Evolutionary conservation across 2,888 invertebrate species (phyloP).

Genomic region (Calephelis perditalis): DNA sequence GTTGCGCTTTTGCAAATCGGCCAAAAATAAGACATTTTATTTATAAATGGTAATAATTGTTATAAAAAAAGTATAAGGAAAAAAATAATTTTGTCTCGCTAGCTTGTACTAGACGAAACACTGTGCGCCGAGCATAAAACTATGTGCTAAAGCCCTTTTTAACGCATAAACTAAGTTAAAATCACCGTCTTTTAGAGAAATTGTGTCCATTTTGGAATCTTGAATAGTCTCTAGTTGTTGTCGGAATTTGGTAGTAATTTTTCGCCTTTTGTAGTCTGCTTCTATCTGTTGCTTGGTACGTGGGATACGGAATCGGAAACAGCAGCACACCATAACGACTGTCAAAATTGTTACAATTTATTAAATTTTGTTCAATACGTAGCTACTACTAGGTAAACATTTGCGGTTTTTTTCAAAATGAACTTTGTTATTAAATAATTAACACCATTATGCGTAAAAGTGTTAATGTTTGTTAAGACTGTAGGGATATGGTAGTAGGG

Average conservation of each 20-base stretch:
- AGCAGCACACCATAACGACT: constrained; percentile 94
- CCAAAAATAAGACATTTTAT: not conserved
- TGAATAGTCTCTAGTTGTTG: constrained; percentile 88
- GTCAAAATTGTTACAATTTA: constrained; percentile 31
- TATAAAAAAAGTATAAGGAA: no score
- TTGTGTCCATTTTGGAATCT: constrained; percentile 91
- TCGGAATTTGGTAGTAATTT: constrained; percentile 89
- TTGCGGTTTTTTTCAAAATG: no score
- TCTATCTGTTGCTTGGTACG: constrained; percentile 97
- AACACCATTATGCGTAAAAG: no score
- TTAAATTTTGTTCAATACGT: no score
- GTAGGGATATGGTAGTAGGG: no score
- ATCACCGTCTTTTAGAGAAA: constrained; percentile 86
- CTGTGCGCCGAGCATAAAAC: no score
- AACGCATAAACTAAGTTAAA: constrained; percentile 8
- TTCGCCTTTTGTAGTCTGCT: constrained; percentile 92
- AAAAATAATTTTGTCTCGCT: no score
- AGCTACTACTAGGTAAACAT: no score
- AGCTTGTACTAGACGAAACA: no score
- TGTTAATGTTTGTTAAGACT: no score
- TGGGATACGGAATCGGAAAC: constrained; percentile 93
- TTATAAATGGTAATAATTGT: not conserved
- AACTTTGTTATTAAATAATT: no score
- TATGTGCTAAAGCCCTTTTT: no score
- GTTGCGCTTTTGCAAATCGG: not conserved